Evolutionary conservation across 2,797 vertebrate species (phyloP).

Genomic region (Pseudomugil gertrudae): DNA sequence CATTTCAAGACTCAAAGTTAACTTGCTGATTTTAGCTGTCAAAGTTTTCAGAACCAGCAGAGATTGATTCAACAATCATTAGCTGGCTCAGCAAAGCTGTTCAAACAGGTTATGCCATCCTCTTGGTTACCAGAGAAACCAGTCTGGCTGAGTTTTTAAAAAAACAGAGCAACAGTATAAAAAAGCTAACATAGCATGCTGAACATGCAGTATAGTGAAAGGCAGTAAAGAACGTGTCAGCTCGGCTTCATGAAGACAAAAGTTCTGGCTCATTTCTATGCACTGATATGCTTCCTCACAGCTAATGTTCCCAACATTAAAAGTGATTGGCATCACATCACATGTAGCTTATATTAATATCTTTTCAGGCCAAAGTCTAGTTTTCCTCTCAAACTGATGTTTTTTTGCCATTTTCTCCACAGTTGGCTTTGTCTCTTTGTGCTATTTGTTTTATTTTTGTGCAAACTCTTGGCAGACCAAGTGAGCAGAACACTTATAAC

Average conservation of each 20-base stretch:
- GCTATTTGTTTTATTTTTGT: slow-evolving; percentile 14
- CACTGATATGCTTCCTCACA: neutral
- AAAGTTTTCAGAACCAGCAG: too few relatives aligned
- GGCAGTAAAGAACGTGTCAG: too few relatives aligned
- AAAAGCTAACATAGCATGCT: neutral
- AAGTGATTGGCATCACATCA: slow-evolving; percentile 1
- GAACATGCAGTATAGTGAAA: too few relatives aligned
- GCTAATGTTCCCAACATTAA: neutral
- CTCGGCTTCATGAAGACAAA: too few relatives aligned
- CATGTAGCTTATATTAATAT: neutral
- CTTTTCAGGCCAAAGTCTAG: slow-evolving; percentile 16
- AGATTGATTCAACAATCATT: neutral
- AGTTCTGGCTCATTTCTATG: too few relatives aligned
- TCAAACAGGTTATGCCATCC: neutral
- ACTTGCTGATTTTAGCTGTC: too few relatives aligned
- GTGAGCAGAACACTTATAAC: slow-evolving; percentile 41
- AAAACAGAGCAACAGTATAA: neutral
- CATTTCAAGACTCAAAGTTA: neutral
- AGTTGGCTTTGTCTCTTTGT: slow-evolving; percentile 13
- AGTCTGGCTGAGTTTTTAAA: neutral
- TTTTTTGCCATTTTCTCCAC: slow-evolving; percentile 20
- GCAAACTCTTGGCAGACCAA: slow-evolving; percentile 33
- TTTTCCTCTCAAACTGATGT: slow-evolving; percentile 23
- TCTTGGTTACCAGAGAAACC: neutral
- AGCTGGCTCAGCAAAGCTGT: neutral